phyloP scores from a whole-genome alignment of 2,888 invertebrate species.

The Argyresthia goedartella region DNA sequence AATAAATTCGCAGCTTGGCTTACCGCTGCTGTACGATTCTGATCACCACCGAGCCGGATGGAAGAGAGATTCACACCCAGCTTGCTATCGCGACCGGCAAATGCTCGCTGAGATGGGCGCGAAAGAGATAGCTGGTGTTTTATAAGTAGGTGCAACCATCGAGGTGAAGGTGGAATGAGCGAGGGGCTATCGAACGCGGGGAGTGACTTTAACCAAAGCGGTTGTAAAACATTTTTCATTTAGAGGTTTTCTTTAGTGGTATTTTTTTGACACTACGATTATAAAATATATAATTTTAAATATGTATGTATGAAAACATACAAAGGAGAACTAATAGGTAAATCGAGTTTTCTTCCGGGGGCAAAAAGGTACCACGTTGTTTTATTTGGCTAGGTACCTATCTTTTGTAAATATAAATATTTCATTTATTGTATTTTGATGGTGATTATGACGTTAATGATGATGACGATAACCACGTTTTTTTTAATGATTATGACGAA shows the following conservation, averaged over 20 bases:
- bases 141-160: conserved; percentile 13
- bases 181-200: conserved; percentile 27
- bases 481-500: no score
- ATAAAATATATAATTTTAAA: no score
- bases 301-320: no score
- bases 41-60: conserved; percentile 13
- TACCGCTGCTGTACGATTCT: conserved; percentile 20
- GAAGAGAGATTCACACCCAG: not conserved
- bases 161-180: conserved; percentile 43
- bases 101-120: conserved; percentile 9
- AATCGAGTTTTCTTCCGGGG: no score
- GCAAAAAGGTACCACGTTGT: no score
- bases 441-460: no score
- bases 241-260: not conserved
- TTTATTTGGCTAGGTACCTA: no score
- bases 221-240: not conserved
- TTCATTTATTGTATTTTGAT: no score
- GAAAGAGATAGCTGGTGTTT: conserved; percentile 23
- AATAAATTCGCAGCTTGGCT: conserved; percentile 41
- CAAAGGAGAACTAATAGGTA: no score
- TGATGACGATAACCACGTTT: no score
- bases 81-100: conserved; percentile 19
- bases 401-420: no score
- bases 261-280: no score
- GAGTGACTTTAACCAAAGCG: conserved; percentile 12